phyloP scores from a whole-genome alignment of 2,113 vertebrate species.

The Elachura formosa region DNA sequence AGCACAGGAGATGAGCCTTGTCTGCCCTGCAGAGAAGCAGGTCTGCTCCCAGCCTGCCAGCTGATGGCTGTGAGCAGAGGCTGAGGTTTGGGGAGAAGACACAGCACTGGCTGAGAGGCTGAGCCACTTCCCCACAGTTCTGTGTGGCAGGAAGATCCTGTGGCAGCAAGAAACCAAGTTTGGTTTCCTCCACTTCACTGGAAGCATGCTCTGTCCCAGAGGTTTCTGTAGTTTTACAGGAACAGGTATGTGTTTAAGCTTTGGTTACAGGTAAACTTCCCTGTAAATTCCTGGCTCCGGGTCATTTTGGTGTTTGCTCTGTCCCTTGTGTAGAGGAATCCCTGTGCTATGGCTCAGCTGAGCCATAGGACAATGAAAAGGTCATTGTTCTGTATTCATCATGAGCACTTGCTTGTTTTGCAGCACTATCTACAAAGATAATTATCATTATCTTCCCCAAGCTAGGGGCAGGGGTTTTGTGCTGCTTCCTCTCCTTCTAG shows the following conservation, averaged over 20 bases:
- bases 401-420: not conserved
- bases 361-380: not conserved
- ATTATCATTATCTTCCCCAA: not conserved
- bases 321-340: not conserved
- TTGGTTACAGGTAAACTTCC: not conserved
- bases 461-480: not conserved
- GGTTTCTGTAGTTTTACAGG: not conserved
- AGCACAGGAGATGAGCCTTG: not conserved
- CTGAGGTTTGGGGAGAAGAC: not conserved
- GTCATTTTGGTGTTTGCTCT: not conserved
- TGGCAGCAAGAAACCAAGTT: not conserved
- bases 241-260: not conserved
- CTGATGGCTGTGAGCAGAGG: too few species aligned
- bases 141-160: not conserved
- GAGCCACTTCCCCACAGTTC: not conserved
- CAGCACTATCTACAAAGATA: not conserved
- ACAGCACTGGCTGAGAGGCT: not conserved
- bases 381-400: not conserved
- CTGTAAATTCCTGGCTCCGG: not conserved
- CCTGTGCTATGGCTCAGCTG: not conserved
- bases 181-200: not conserved
- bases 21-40: not conserved
- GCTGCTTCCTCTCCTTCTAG: not conserved
- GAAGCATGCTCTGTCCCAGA: not conserved
- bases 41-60: rapidly evolving